Conservation (phyloP, 2,113 vertebrate species). For the Cathartes aura region DNA sequence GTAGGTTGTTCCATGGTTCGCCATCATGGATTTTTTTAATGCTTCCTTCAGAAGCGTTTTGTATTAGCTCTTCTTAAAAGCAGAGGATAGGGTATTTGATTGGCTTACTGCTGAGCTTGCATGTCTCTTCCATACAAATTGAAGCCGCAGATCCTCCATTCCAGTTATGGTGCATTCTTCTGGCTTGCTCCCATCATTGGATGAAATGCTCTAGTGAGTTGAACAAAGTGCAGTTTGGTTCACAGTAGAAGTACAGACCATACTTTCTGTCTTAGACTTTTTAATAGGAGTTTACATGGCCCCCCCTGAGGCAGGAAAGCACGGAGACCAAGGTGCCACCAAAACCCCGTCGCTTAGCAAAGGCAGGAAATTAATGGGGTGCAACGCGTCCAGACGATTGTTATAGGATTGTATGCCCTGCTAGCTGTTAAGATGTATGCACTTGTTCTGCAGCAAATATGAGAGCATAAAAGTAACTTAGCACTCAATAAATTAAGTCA, state of each 20-base stretch:
- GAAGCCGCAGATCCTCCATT: background rate
- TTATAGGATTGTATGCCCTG: background rate
- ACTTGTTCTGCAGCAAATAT: background rate
- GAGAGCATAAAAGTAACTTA: background rate
- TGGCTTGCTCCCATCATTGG: background rate
- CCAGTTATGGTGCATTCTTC: background rate
- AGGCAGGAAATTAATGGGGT: background rate
- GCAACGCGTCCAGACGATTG: fast-evolving
- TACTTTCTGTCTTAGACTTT: background rate
- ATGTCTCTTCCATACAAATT: background rate
- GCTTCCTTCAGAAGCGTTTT: background rate
- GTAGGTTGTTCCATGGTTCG: background rate
- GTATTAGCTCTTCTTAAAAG: background rate
- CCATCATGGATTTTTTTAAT: background rate
- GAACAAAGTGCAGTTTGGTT: background rate
- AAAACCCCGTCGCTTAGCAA: background rate
- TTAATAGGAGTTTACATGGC: background rate
- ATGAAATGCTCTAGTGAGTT: background rate
- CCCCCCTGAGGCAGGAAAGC: background rate
- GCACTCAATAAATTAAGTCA: background rate
- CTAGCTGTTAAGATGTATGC: background rate
- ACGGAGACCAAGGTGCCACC: background rate
- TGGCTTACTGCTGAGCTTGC: background rate
- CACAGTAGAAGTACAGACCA: background rate
- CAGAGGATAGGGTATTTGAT: too few relatives aligned